phyloP scores from a whole-genome alignment of 2,797 vertebrate genomes.

The Chloroceryle inda region DNA sequence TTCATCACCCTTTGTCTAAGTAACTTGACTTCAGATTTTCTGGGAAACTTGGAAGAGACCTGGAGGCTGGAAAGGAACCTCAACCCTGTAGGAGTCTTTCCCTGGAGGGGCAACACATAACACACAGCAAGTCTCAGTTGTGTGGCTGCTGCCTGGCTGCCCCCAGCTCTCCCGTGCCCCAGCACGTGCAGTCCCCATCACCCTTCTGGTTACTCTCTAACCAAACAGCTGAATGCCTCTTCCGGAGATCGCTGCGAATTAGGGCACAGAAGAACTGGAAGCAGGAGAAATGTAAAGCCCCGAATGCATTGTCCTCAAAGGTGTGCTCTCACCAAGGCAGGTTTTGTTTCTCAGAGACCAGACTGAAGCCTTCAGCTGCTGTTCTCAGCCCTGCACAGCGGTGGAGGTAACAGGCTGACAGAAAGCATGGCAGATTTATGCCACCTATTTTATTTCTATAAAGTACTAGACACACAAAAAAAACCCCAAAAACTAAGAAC shows the following conservation, averaged over 20 bases:
- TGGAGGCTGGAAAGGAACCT: background rate
- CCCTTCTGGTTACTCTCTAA: no score
- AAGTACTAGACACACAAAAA: background rate
- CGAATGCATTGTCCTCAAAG: fast-evolving
- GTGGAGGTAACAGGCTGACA: background rate
- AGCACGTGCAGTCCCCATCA: fast-evolving
- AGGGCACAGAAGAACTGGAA: fast-evolving
- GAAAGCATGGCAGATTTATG: background rate
- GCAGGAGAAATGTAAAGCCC: background rate
- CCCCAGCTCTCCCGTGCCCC: fast-evolving
- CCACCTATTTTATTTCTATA: background rate
- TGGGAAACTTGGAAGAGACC: background rate
- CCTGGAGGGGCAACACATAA: fast-evolving
- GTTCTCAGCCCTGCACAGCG: background rate
- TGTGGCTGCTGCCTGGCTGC: fast-evolving
- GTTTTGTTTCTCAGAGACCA: background rate
- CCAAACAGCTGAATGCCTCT: background rate
- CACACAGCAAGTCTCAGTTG: background rate
- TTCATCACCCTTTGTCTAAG: background rate
- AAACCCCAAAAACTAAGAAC: background rate
- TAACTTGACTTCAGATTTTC: background rate
- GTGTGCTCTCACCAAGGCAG: fast-evolving
- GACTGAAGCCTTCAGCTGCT: background rate
- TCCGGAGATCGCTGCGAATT: background rate
- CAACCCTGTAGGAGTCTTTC: fast-evolving